These are phyloP conservation scores for Xanthorhoe designata DNA, from an alignment of 2,888 invertebrate genomes.

Conservation along the genomic window DNA sequence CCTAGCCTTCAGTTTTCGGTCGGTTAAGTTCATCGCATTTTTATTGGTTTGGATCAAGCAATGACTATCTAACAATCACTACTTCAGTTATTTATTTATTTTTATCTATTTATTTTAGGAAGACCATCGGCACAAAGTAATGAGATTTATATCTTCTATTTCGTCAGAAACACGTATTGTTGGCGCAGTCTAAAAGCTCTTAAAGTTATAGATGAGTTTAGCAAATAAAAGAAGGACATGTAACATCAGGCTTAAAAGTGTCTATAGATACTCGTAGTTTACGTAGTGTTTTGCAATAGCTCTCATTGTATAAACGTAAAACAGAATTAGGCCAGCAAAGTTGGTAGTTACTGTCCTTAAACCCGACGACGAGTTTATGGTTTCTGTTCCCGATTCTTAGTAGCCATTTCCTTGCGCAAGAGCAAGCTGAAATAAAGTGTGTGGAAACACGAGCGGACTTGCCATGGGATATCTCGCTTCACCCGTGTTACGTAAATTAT, in stretches of 20 bases:
- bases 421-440: conserved; percentile 69
- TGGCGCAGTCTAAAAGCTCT: not conserved
- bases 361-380: conserved; percentile 53
- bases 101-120: too few species aligned
- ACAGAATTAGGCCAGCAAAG: conserved; percentile 43
- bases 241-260: conserved; percentile 10
- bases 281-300: conserved; percentile 13
- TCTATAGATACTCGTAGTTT: not conserved
- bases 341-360: conserved; percentile 49
- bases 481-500: conserved; percentile 62
- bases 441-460: conserved; percentile 57
- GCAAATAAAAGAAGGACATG: not conserved
- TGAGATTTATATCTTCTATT: not conserved
- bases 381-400: conserved; percentile 50
- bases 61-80: not conserved
- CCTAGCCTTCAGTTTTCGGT: not conserved
- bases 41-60: not conserved
- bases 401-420: conserved; percentile 68
- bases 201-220: not conserved
- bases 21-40: not conserved
- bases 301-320: conserved; percentile 28
- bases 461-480: conserved; percentile 58
- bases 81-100: too few species aligned
- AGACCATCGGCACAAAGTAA: too few species aligned
- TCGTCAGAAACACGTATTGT: not conserved